A percentile compares a stretch with the other conserved stretches of the same genome.
Conservation (phyloP, 2,113 vertebrate species). For the Martes martes region DNA sequence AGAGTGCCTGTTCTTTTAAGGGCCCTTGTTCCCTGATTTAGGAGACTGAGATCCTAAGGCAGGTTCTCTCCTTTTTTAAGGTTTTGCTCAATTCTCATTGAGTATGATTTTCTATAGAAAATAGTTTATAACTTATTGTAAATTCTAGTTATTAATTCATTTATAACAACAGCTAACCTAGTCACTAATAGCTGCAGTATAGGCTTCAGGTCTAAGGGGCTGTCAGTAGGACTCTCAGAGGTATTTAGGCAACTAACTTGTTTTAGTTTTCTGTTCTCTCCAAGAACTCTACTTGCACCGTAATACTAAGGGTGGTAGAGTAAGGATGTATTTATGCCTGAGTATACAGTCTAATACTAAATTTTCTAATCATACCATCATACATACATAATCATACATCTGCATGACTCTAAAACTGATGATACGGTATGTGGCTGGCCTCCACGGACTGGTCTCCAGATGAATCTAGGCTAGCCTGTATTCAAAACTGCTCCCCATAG, state of each 20-base stretch:
- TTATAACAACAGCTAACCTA: neutral
- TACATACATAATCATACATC: too few relatives aligned
- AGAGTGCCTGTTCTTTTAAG: neutral
- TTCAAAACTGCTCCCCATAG: neutral
- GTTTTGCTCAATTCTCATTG: slow-evolving; percentile 11
- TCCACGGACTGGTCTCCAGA: neutral
- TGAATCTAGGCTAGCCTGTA: neutral
- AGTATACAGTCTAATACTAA: neutral
- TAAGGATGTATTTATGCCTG: neutral
- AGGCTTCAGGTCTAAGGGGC: neutral
- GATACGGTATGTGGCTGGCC: neutral
- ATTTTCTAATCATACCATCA: neutral
- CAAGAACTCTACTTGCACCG: neutral
- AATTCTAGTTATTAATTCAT: neutral
- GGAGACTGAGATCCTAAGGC: neutral
- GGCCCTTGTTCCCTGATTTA: neutral
- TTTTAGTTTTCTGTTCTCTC: neutral
- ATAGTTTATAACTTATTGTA: neutral
- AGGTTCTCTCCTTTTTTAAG: neutral
- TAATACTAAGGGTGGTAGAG: neutral
- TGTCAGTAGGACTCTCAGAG: neutral
- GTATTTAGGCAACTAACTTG: neutral
- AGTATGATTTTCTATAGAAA: neutral
- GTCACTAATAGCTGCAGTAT: neutral
- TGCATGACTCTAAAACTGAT: neutral